Percentiles rank a stretch among this genome's conserved stretches.
These are phyloP conservation scores for Pangasius mekongensis DNA, from an alignment of 2,797 vertebrate genomes.

Conservation along the genomic window DNA sequence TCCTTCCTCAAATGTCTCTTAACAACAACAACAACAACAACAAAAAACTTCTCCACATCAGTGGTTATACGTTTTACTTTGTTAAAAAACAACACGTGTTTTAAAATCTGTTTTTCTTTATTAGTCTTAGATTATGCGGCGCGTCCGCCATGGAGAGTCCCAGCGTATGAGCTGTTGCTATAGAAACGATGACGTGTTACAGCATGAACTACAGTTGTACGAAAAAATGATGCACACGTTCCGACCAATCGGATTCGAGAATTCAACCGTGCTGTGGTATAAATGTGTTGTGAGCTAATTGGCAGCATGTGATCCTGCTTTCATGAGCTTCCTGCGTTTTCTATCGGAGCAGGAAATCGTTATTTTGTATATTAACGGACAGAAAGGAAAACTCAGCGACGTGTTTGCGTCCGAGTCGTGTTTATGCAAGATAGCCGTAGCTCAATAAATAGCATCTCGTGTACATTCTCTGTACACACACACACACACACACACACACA, in stretches of 20 bases:
- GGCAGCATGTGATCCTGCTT: not conserved
- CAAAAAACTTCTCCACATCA: too few species aligned
- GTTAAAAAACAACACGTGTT: too few species aligned
- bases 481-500: not conserved
- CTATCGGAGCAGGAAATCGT: not conserved
- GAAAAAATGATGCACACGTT: not conserved
- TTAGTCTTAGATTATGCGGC: too few species aligned
- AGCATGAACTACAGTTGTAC: not conserved
- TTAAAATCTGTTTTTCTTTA: too few species aligned
- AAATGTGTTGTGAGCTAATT: not conserved
- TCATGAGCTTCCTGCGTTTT: not conserved
- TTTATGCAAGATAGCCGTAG: constrained; percentile 2
- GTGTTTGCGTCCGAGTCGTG: not conserved
- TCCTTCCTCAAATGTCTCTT: not conserved
- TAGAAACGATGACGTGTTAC: not conserved
- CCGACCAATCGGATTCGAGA: not conserved
- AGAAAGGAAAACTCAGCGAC: not conserved
- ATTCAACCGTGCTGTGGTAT: not conserved
- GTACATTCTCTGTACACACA: not conserved
- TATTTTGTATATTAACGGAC: not conserved
- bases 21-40: too few species aligned
- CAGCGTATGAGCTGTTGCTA: not conserved
- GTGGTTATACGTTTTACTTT: too few species aligned
- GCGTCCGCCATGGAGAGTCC: too few species aligned
- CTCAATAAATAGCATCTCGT: not conserved